phyloP scores from a whole-genome alignment of 2,888 invertebrate species.

The Microplitis manilae region DNA sequence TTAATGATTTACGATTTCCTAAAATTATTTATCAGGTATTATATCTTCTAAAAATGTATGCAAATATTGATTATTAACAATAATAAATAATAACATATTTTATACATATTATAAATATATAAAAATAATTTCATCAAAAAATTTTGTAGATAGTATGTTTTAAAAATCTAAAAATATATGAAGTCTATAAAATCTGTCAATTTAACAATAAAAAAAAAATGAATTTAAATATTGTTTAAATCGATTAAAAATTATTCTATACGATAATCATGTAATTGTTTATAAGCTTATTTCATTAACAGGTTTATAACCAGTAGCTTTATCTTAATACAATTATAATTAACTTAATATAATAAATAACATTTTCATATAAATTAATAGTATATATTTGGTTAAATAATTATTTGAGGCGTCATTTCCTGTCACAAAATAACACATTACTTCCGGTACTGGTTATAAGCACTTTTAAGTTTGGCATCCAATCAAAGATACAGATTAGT shows the following conservation, averaged over 20 bases:
- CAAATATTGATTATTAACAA: too few relatives aligned
- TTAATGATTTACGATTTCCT: too few relatives aligned
- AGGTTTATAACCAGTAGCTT: neutral
- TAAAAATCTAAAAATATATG: neutral
- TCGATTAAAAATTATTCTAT: neutral
- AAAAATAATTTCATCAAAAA: too few relatives aligned
- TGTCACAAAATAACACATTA: constrained; percentile 55
- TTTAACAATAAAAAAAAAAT: neutral
- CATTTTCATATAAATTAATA: constrained; percentile 18
- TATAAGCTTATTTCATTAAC: neutral
- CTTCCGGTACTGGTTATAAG: constrained; percentile 57
- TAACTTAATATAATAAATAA: neutral
- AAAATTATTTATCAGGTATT: too few relatives aligned
- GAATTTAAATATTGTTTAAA: neutral
- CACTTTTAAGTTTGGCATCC: constrained; percentile 56
- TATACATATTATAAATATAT: too few relatives aligned
- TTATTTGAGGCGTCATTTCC: constrained; percentile 40
- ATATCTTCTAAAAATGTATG: too few relatives aligned
- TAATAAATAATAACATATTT: too few relatives aligned
- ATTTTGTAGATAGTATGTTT: too few relatives aligned
- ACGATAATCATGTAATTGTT: neutral
- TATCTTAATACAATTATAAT: neutral
- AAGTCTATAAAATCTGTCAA: neutral
- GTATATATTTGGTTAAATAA: constrained; percentile 36
- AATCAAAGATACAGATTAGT: constrained; percentile 56